Base-by-base conservation (phyloP, 2,113 vertebrate species). In the Serilophus lunatus region DNA sequence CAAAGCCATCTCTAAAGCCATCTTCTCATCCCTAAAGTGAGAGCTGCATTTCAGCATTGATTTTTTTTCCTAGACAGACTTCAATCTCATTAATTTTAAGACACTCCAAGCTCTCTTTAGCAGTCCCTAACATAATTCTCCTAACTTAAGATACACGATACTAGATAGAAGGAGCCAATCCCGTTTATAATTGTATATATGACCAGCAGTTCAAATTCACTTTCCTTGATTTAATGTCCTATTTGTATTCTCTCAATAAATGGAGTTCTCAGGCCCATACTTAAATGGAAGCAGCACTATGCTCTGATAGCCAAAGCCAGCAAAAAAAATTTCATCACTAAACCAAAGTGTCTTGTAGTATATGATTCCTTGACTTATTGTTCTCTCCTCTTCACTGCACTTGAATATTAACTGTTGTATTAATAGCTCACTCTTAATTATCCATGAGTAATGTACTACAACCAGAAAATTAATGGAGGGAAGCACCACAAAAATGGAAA, bases 341-440 rank as follows among this genome's bases (percentile, higher is more conserved):
- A 95, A 93, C 95, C 59, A 54, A 90, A 95, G 44, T 5, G 89
- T 91, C 98, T 95, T 94, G 93, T 93, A 74, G 75, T 90, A 88
- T 91, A 90, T 86, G 95, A 94, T 96, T 91, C 92, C 95, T 92
- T 97, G 97, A 97, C 97, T 98, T 97, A 97, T 91, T 81, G 95
- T 95, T 96, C 98, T 98, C 97, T 98, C 92, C 96, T 97, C 97
- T 97, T 94, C 66, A 13, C 96, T 97, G 98, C 97, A 97, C 97
- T 98, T 98, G 97, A 98, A 98, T 98, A 97, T 98, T 97, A 97
- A 98, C 97, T 97, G 96, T 97, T 97, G 97, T 98, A 98, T 98
- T 98, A 98, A 98, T 98, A 98, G 97, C 98, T 98, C 97, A 93
- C 97, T 97, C 97, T 98, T 98, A 98, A 98, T 98, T 98, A 98